These are phyloP conservation scores for Meganola albula DNA, from an alignment of 2,888 invertebrate genomes.

Conservation along the genomic window DNA sequence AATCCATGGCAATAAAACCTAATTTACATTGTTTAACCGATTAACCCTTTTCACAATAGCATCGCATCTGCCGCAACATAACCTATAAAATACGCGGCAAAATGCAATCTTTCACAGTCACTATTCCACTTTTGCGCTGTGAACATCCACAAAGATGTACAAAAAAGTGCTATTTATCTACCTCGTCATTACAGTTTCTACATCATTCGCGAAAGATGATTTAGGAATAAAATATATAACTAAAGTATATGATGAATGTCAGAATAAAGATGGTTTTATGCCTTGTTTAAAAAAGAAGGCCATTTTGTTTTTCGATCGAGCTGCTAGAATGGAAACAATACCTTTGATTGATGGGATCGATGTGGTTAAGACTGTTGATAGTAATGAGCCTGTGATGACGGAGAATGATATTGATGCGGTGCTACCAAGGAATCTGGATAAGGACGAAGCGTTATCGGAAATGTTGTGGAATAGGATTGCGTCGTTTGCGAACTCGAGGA, in stretches of 20 bases:
- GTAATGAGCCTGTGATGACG: conserved; percentile 65
- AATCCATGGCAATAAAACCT: too few species aligned
- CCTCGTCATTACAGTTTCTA: conserved; percentile 30
- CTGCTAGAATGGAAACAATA: conserved; percentile 83
- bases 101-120: conserved; percentile 67
- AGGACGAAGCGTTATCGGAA: conserved; percentile 81
- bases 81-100: conserved; percentile 57
- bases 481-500: conserved; percentile 84
- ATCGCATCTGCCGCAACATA: conserved; percentile 21
- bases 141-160: conserved; percentile 44
- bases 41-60: too few species aligned
- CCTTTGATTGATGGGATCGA: conserved; percentile 80
- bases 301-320: conserved; percentile 85
- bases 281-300: conserved; percentile 90
- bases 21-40: too few species aligned
- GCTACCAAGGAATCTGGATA: conserved; percentile 81
- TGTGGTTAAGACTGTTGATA: conserved; percentile 76
- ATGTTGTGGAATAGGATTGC: conserved; percentile 85
- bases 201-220: conserved; percentile 49
- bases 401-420: conserved; percentile 84
- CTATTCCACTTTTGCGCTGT: conserved; percentile 65
- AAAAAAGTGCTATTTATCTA: conserved; percentile 47
- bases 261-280: conserved; percentile 81
- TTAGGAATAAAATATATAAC: conserved; percentile 81
- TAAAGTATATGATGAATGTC: conserved; percentile 88